Base-by-base conservation (phyloP, 2,797 vertebrate species). In the Ibycter americanus region DNA sequence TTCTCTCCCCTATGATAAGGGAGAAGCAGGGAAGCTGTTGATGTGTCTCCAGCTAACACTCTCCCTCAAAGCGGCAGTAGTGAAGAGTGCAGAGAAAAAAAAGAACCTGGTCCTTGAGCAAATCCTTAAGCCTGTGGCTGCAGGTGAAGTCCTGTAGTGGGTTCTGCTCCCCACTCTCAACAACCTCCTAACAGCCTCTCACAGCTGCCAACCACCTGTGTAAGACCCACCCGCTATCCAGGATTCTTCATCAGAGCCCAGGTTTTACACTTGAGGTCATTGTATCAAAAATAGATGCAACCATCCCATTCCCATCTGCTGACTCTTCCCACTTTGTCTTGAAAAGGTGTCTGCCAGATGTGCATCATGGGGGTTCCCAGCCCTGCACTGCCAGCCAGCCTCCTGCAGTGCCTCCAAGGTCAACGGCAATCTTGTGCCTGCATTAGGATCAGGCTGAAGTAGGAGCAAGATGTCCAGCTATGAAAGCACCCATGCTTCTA, bases 341-440 rank as follows among this genome's bases (percentile, higher is more conserved):
- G 20, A 73, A 67, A 67, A 62, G 26, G 8, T 7, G 3, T 13
- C 61, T 81, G 34, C 32, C n/a, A 73, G 46, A 29, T 5, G 22
- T 0, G 0, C 23, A 20, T 3, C 0, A 8, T 1, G 6, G 13
- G 8, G 6, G 9, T 11, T 73, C 27, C 10, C 38, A 63, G 22
- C 15, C 27, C 12, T 13, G 12, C 31, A 10, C 26, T 14, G 34
- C 23, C n/a, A 11, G 12, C 18, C 36, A 54, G 34, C 14, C 32
- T 77, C n/a, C 76, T 11, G 21, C 21, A 11, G n/a, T 17, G 40
- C 44, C 36, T 42, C 11, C 31, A 47, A 62, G 52, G 34, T 16
- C n/a, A n/a, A 7, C 0, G 9, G 11, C 40, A 47, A n/a, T 8
- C 40, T 31, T 3, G 14, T 10, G 63, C 49, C 52, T 11, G 15